These are phyloP conservation scores for Dicycla oo DNA, from an alignment of 2,888 invertebrate genomes.

Conservation along the genomic window DNA sequence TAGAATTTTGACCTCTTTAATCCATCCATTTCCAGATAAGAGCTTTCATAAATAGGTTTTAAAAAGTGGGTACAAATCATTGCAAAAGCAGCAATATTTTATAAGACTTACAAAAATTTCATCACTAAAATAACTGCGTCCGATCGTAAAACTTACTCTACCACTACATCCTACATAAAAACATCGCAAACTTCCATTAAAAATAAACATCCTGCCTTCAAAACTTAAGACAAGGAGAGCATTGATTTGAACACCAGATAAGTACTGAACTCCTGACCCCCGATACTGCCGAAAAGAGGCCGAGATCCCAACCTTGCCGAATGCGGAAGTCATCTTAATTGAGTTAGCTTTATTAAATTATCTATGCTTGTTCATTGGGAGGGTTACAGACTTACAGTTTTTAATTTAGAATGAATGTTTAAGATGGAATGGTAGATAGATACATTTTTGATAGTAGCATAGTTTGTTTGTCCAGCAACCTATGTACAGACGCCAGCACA, in stretches of 20 bases:
- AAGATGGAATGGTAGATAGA: conserved; percentile 6
- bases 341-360: conserved; percentile 45
- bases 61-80: not conserved
- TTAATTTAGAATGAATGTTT: conserved; percentile 22
- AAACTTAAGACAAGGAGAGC: conserved; percentile 53
- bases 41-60: not conserved
- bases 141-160: not conserved
- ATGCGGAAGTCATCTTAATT: conserved; percentile 57
- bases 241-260: conserved; percentile 59
- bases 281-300: conserved; percentile 60
- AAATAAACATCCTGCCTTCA: conserved; percentile 39
- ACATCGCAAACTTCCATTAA: conserved; percentile 18
- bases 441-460: conserved; percentile 11
- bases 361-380: conserved; percentile 35
- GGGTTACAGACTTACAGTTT: conserved; percentile 46
- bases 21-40: not conserved
- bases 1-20: not conserved
- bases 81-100: not conserved
- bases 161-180: conserved; percentile 17
- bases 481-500: too few relatives aligned
- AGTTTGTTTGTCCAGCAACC: not conserved
- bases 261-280: conserved; percentile 59
- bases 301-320: conserved; percentile 55
- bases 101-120: not conserved
- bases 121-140: not conserved